These are phyloP conservation scores for Acridotheres tristis DNA, from an alignment of 2,797 vertebrate species.

Conservation along the genomic window DNA sequence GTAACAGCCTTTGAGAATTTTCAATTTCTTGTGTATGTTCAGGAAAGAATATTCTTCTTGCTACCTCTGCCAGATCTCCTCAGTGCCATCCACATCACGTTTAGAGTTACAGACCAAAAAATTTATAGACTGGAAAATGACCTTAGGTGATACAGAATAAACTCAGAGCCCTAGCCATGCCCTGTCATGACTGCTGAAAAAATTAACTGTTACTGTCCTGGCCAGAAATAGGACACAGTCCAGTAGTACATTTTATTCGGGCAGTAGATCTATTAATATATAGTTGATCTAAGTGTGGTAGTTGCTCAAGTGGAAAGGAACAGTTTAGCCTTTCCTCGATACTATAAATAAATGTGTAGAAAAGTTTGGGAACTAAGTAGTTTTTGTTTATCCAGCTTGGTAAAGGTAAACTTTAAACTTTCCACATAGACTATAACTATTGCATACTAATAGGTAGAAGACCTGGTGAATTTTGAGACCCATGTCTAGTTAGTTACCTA, in stretches of 20 bases:
- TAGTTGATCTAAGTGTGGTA: background rate
- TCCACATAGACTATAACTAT: accelerated
- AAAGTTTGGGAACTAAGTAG: background rate
- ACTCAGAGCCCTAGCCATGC: background rate
- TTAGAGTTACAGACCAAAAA: background rate
- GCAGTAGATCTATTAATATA: background rate
- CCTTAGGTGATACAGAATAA: background rate
- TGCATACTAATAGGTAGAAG: background rate
- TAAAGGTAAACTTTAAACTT: background rate
- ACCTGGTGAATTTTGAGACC: background rate
- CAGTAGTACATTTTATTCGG: background rate
- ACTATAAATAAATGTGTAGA: background rate
- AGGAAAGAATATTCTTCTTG: background rate
- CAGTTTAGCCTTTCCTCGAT: background rate
- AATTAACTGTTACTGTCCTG: background rate
- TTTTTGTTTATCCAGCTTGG: background rate
- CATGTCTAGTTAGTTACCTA: background rate
- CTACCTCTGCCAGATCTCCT: background rate
- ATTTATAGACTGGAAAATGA: background rate
- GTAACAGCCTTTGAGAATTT: background rate
- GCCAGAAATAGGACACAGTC: background rate
- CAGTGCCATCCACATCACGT: background rate
- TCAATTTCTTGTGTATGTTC: background rate
- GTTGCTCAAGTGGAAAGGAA: background rate
- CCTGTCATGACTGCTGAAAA: background rate